These are phyloP conservation scores for Streblospio benedicti DNA, from an alignment of 1,140 invertebrate species.

Conservation along the genomic window DNA sequence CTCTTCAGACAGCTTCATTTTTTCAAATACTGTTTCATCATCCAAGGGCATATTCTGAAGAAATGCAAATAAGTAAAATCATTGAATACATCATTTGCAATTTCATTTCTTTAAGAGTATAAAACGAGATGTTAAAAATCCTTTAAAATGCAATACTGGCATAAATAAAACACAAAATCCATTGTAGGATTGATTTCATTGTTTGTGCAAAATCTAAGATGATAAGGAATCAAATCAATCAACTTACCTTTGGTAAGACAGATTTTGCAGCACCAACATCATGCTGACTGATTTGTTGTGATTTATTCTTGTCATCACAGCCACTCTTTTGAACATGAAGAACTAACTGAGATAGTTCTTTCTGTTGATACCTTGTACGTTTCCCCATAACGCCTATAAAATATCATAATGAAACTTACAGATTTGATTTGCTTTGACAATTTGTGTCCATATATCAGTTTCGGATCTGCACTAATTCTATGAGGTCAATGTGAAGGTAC, in stretches of 20 bases:
- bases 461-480: too few relatives aligned
- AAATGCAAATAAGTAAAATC: background rate
- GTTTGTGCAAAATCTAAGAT: background rate
- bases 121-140: background rate
- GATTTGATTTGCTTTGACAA: too few relatives aligned
- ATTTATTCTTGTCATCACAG: background rate
- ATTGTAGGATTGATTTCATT: background rate
- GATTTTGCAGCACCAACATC: slow-evolving; percentile 33
- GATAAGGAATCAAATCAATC: slow-evolving; percentile 1
- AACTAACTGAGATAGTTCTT: slow-evolving; percentile 69
- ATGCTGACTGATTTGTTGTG: background rate
- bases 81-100: background rate
- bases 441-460: too few relatives aligned
- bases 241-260: slow-evolving; percentile 42
- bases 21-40: slow-evolving; percentile 74
- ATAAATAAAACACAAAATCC: background rate
- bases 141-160: background rate
- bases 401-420: too few relatives aligned
- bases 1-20: slow-evolving; percentile 61
- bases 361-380: slow-evolving; percentile 77
- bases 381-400: slow-evolving; percentile 67
- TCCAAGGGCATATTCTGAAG: slow-evolving; percentile 51
- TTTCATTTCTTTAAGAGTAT: background rate
- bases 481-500: too few relatives aligned
- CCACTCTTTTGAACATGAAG: slow-evolving; percentile 51